phyloP scores from a whole-genome alignment of 1,140 invertebrate species.

The Achatina immaculata region DNA sequence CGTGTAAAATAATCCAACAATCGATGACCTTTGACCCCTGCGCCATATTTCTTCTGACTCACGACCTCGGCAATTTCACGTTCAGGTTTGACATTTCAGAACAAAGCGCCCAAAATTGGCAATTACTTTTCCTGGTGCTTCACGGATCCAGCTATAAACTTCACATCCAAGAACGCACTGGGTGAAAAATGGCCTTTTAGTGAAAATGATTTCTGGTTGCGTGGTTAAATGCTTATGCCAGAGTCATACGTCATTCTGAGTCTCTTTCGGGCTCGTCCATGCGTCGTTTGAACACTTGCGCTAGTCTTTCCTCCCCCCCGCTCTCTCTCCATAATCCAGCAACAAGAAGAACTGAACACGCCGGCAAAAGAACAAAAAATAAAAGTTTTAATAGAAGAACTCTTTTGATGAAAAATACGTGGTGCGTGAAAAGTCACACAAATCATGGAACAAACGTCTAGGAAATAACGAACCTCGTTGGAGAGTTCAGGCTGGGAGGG shows the following conservation, averaged over 20 bases:
- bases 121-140: slow-evolving; percentile 31
- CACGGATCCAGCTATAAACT: slow-evolving; percentile 26
- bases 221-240: slow-evolving; percentile 21
- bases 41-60: slow-evolving; percentile 39
- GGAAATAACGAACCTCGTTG: too few species aligned
- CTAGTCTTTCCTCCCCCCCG: not conserved
- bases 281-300: slow-evolving; percentile 3
- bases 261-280: not conserved
- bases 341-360: too few species aligned
- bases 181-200: slow-evolving; percentile 37
- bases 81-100: slow-evolving; percentile 34
- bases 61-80: slow-evolving; percentile 30
- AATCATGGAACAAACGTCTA: too few species aligned
- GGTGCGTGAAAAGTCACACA: too few species aligned
- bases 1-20: slow-evolving; percentile 37
- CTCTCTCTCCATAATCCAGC: too few species aligned
- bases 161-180: slow-evolving; percentile 20
- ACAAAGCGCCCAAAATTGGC: slow-evolving; percentile 36
- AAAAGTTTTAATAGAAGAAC: too few species aligned
- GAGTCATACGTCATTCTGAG: slow-evolving; percentile 21
- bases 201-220: slow-evolving; percentile 26
- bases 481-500: too few species aligned
- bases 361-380: too few species aligned
- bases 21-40: slow-evolving; percentile 28
- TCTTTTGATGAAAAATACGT: too few species aligned